Evolutionary conservation across 2,113 vertebrate species (phyloP).

Genomic region (Alectura lathami): DNA sequence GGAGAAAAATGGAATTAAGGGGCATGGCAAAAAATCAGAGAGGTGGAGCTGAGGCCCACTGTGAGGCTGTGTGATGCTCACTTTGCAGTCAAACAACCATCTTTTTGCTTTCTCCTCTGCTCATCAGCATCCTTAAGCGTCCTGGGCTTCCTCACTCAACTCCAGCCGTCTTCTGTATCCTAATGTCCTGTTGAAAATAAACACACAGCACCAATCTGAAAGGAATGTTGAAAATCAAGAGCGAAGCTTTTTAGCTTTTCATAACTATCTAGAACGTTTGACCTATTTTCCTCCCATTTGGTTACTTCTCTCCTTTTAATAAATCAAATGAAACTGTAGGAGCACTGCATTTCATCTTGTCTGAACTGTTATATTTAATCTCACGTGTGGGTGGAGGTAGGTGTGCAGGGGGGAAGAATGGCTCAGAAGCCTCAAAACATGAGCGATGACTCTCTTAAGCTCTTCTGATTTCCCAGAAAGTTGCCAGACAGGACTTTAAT

Average conservation of each 20-base stretch:
- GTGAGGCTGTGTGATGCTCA: not conserved
- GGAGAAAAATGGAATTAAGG: not conserved
- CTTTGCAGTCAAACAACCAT: not conserved
- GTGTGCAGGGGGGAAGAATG: not conserved
- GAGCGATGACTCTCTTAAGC: constrained; percentile 60
- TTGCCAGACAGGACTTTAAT: constrained; percentile 57
- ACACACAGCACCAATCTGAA: not conserved
- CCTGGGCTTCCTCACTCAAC: not conserved
- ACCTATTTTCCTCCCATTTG: constrained; percentile 15
- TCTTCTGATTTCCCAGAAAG: constrained; percentile 33
- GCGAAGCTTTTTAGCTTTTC: not conserved
- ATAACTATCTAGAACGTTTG: not conserved
- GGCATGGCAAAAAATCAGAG: not conserved
- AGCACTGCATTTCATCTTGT: constrained; percentile 59
- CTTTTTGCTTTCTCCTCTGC: not conserved
- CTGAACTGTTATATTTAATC: constrained; percentile 43
- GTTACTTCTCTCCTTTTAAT: constrained; percentile 56
- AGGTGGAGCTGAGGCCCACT: not conserved
- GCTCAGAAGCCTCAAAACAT: constrained; percentile 42
- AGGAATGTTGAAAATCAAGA: not conserved
- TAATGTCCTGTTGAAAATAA: not conserved
- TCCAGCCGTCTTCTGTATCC: not conserved
- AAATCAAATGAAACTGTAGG: constrained; percentile 58
- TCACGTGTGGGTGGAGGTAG: constrained; percentile 13
- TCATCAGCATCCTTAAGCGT: not conserved